Percentiles rank a stretch among this genome's conserved stretches.
Conservation (phyloP, 1,140 invertebrate species). For the Caenorhabditis remanei region DNA sequence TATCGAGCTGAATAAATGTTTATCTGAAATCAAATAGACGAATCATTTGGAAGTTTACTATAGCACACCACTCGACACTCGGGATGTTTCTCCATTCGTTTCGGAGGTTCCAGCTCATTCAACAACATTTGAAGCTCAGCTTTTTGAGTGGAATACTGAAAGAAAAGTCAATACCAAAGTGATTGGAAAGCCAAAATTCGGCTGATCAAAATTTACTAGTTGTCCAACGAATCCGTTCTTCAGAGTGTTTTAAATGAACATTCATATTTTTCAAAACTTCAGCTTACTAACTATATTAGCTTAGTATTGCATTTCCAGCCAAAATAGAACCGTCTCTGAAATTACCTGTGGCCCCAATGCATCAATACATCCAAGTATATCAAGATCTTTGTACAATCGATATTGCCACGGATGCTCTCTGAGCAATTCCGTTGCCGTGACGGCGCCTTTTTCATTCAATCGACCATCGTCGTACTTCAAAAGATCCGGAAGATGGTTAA, state of each 20-base stretch:
- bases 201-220: no score
- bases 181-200: no score
- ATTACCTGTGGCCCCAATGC: not conserved
- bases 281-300: no score
- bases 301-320: not conserved
- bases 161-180: no score
- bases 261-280: no score
- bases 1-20: slow-evolving; percentile 50
- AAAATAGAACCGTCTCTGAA: not conserved
- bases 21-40: not conserved
- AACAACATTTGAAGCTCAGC: slow-evolving; percentile 15
- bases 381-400: not conserved
- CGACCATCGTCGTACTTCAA: not conserved
- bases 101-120: slow-evolving; percentile 10
- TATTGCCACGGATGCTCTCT: slow-evolving; percentile 25
- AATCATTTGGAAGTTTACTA: not conserved
- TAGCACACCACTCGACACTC: not conserved
- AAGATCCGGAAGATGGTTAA: slow-evolving; percentile 5
- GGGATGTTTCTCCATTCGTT: not conserved
- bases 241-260: no score
- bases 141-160: slow-evolving; percentile 29
- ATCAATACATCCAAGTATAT: slow-evolving; percentile 10
- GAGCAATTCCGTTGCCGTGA: slow-evolving; percentile 7
- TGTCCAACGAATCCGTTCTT: no score
- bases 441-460: slow-evolving; percentile 22